Conservation (phyloP, 2,888 invertebrate species). For the Reticulitermes lucifugus region DNA sequence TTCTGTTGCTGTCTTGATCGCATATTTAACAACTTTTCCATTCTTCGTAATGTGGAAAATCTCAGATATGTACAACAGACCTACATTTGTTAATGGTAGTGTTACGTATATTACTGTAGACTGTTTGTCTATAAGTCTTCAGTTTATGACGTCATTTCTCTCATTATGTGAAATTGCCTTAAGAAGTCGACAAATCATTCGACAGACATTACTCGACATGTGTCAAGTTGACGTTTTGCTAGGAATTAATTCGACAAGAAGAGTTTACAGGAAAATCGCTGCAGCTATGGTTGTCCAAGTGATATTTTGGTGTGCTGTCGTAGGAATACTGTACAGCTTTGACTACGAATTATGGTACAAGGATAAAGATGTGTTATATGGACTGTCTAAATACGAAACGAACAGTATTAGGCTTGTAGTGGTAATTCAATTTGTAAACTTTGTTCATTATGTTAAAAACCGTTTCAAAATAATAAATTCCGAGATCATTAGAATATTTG, state of each 20-base stretch:
- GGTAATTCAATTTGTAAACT: neutral
- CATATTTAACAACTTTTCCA: neutral
- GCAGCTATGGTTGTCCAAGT: neutral
- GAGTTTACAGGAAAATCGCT: neutral
- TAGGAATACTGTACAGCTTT: neutral
- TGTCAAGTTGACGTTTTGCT: neutral
- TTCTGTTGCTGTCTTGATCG: neutral
- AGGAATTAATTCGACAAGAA: neutral
- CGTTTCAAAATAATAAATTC: neutral
- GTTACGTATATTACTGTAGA: neutral
- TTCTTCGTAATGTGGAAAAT: neutral
- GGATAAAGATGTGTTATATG: neutral
- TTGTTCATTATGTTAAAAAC: neutral
- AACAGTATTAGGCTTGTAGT: neutral
- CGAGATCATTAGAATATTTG: neutral
- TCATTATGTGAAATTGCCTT: neutral
- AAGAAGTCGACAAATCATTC: neutral
- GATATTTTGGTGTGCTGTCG: neutral
- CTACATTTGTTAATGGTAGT: neutral
- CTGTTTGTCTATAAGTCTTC: neutral
- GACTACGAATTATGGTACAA: conserved; percentile 4
- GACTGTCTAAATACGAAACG: neutral
- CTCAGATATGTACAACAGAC: neutral
- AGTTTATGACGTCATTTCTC: neutral
- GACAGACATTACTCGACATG: neutral